Conservation (phyloP, 2,888 invertebrate species). For the Parnassius apollo region DNA sequence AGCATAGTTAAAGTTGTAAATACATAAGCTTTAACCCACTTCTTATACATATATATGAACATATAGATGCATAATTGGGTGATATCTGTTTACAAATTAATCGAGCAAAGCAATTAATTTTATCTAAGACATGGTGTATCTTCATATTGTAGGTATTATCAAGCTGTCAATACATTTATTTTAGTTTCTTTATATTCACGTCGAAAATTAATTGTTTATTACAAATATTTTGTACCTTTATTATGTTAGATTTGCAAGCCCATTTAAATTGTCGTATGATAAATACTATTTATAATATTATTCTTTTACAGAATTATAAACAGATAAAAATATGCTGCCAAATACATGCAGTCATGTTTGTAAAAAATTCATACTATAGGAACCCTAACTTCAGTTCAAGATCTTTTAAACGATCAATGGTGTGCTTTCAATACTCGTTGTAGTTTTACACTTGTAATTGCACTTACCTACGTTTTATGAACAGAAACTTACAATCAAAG, state of each 20-base stretch:
- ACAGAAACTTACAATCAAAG: conserved; percentile 18
- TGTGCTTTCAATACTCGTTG: conserved; percentile 19
- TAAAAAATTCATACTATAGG: conserved; percentile 71
- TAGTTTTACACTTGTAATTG: background rate
- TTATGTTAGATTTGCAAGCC: background rate
- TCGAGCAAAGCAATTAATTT: too few species aligned
- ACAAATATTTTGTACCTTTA: too few species aligned
- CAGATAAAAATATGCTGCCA: conserved; percentile 40
- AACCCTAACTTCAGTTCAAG: conserved; percentile 75
- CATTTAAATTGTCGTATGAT: background rate
- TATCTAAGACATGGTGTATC: too few species aligned
- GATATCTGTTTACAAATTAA: too few species aligned
- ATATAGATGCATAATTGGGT: too few species aligned
- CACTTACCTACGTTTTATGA: conserved; percentile 14
- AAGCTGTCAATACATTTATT: too few species aligned
- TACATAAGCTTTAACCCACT: too few species aligned
- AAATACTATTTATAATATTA: background rate
- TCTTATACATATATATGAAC: too few species aligned
- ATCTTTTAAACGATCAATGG: conserved; percentile 48
- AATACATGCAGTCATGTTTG: conserved; percentile 43
- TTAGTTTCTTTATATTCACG: background rate
- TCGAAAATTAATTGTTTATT: background rate
- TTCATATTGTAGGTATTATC: too few species aligned
- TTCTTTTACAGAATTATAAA: background rate
- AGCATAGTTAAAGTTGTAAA: too few species aligned